Base-by-base conservation (phyloP, 2,888 invertebrate species). In the Habrosyne pyritoides region DNA sequence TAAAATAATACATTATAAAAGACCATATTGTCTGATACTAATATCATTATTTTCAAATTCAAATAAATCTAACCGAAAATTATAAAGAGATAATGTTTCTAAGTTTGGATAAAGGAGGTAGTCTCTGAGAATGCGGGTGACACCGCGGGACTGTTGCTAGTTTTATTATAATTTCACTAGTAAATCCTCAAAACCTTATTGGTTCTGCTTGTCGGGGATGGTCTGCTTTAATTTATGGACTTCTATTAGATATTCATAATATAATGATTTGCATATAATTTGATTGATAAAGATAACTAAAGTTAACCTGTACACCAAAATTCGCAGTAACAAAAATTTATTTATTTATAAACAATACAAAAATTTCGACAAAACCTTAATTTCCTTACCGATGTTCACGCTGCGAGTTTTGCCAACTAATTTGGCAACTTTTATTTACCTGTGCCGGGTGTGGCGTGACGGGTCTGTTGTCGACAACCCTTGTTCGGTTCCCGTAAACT, bases 391-490 rank as follows among this genome's bases (percentile, higher is more conserved):
- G 26, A 59, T 54, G 71, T 57, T 12, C 65, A 56, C 46, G 21
- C 6, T 56, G 21, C 42, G 53, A 61, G 69, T 68, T 68, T 47
- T 55, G 53, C 57, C 52, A 65, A 68, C 66, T 68, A 68, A 68
- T 68, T 68, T 63, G 22, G 56, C 53, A 71, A 68, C 68, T 68
- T 68, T 68, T 68, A 68, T 71, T 61, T 59, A 65, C 69, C 66
- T 63, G 63, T 33, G 51, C 54, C 26, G 54, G 18, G 42, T 18
- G 42, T 42, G n/a, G 33, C 33, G 56, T 51, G 28, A 49, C 55
- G 47, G 47, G 56, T 53, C 67, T 63, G 69, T 59, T 60, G 42
- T 7, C 42, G 42, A 42, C 42, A 6, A 2, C 14, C 14, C 42
- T 8, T 18, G 42, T 42, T 42, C 42, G 14, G 42, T 42, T 42